Evolutionary conservation across 2,113 vertebrate species (phyloP).

Genomic region (Epinephelus cyanopodus): DNA sequence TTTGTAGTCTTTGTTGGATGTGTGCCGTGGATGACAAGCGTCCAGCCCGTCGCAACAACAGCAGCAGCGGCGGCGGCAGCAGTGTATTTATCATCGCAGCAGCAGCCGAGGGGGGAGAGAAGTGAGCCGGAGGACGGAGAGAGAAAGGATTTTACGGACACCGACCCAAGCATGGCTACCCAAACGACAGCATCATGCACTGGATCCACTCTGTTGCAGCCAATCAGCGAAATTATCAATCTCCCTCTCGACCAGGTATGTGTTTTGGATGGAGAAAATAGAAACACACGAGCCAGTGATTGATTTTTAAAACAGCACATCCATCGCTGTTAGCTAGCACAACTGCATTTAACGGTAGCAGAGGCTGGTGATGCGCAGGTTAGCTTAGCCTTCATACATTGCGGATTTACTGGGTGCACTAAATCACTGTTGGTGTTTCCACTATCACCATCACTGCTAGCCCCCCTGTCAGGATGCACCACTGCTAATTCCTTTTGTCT

Average conservation of each 20-base stretch:
- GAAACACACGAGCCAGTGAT: not conserved
- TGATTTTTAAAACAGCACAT: not conserved
- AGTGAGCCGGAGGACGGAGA: slow-evolving; percentile 41
- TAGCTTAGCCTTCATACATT: slow-evolving; percentile 31
- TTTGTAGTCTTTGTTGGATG: slow-evolving; percentile 60
- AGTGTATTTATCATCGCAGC: slow-evolving; percentile 57
- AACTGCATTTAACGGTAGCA: slow-evolving; percentile 2
- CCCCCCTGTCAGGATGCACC: slow-evolving; percentile 15
- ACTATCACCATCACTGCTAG: slow-evolving; percentile 16
- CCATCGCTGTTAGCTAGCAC: slow-evolving; percentile 3
- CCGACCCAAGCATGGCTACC: slow-evolving; percentile 87
- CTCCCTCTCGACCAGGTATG: slow-evolving; percentile 95
- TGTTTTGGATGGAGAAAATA: slow-evolving; percentile 1
- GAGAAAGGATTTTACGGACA: slow-evolving; percentile 61
- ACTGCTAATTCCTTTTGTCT: slow-evolving; percentile 54
- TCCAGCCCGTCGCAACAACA: slow-evolving; percentile 67
- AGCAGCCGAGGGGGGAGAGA: slow-evolving; percentile 35
- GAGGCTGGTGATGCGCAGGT: slow-evolving; percentile 40
- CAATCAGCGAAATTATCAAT: slow-evolving; percentile 93
- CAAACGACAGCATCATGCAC: slow-evolving; percentile 89
- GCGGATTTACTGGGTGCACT: slow-evolving; percentile 26
- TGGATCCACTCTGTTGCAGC: slow-evolving; percentile 93
- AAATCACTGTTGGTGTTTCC: slow-evolving; percentile 26
- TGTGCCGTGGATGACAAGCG: slow-evolving; percentile 71
- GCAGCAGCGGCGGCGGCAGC: slow-evolving; percentile 56